Evolutionary conservation across 2,113 vertebrate genomes (phyloP).

Genomic region (Crocuta crocuta): DNA sequence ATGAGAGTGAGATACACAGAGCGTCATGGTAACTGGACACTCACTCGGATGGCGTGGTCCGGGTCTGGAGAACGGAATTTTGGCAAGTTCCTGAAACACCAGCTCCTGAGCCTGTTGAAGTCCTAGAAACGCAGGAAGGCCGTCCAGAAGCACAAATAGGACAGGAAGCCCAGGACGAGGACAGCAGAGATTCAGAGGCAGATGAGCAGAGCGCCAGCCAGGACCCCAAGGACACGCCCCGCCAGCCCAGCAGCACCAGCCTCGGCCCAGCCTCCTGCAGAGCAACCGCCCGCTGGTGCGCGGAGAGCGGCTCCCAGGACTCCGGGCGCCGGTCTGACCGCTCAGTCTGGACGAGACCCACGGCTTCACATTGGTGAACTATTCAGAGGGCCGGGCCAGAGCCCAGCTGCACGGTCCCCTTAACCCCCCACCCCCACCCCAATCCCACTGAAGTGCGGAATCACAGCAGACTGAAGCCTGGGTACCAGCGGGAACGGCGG

Average conservation of each 20-base stretch:
- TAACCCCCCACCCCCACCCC: constrained; percentile 83
- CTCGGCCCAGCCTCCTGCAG: constrained; percentile 87
- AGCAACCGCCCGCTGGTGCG: constrained; percentile 87
- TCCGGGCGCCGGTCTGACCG: constrained; percentile 96
- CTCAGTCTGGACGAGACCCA: constrained; percentile 96
- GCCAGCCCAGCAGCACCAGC: constrained; percentile 89
- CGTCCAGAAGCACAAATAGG: constrained; percentile 95
- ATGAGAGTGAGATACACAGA: constrained; percentile 99
- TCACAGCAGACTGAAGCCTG: constrained; percentile 89
- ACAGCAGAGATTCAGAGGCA: constrained; percentile 97
- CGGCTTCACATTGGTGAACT: constrained; percentile 98
- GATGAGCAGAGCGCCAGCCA: constrained; percentile 91
- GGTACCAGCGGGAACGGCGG: constrained; percentile 98
- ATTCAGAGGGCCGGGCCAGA: constrained; percentile 94
- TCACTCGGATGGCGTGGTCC: constrained; percentile 97
- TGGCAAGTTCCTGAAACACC: constrained; percentile 99
- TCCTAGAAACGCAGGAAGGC: constrained; percentile 93
- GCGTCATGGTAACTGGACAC: constrained; percentile 95
- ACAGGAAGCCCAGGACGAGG: constrained; percentile 93
- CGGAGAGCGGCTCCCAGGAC: constrained; percentile 94
- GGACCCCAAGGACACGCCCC: constrained; percentile 86
- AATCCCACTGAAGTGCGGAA: constrained; percentile 83
- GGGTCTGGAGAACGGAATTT: constrained; percentile 99
- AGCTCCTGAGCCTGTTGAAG: constrained; percentile 93
- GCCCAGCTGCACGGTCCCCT: constrained; percentile 84